Percentiles rank a stretch among this genome's conserved stretches.
Conservation (phyloP, 1,140 invertebrate genomes). For the Drosophila dunni region DNA sequence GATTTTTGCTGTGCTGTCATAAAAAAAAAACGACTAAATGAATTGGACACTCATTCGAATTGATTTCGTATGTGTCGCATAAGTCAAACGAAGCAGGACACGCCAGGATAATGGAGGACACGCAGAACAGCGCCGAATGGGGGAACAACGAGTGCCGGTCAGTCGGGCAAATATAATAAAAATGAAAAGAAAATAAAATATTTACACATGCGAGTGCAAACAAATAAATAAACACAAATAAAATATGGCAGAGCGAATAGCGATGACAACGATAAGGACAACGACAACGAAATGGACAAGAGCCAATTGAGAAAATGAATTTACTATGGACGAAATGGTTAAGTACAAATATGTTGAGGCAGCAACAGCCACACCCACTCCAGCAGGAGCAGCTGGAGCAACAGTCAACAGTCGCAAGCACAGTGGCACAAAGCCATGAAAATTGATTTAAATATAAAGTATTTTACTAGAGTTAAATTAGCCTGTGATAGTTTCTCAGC, state of each 20-base stretch:
- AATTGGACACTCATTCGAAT: constrained; percentile 47
- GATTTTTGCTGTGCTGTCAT: constrained; percentile 63
- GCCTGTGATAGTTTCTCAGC: too few relatives aligned
- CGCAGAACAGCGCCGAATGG: too few relatives aligned
- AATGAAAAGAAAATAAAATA: constrained; percentile 81
- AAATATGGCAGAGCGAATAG: constrained; percentile 57
- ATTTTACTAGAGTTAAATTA: too few relatives aligned
- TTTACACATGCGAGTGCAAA: constrained; percentile 72
- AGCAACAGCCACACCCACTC: constrained; percentile 13
- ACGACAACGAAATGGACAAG: constrained; percentile 52
- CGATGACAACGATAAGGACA: constrained; percentile 43
- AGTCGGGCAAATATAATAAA: constrained; percentile 74
- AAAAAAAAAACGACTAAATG: constrained; percentile 56
- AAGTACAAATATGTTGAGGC: constrained; percentile 65
- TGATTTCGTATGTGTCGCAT: constrained; percentile 56
- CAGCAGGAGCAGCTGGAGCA: background rate
- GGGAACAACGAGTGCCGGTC: constrained; percentile 3
- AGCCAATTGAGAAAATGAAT: constrained; percentile 82
- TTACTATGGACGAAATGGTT: constrained; percentile 78
- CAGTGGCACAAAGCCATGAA: background rate
- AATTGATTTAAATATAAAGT: background rate
- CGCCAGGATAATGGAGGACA: background rate
- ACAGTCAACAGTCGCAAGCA: background rate
- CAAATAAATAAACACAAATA: constrained; percentile 79
- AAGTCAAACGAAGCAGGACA: constrained; percentile 48